A percentile compares a stretch with the other conserved stretches of the same genome.
Evolutionary conservation across 2,113 vertebrate genomes (phyloP).

Genomic region (Lichenostomus cassidix): DNA sequence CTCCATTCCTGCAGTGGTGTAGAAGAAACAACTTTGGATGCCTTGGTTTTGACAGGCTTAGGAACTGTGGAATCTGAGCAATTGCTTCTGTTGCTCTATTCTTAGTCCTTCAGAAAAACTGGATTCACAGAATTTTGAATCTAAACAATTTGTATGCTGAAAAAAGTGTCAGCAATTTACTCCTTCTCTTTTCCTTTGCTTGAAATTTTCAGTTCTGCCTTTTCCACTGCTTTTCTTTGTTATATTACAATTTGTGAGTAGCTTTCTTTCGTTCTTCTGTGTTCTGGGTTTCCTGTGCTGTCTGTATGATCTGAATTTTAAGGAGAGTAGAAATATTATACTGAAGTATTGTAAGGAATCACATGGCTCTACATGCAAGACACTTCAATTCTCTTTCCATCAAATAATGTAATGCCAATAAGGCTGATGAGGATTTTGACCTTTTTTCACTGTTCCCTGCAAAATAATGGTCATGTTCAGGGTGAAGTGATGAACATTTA

Average conservation of each 20-base stretch:
- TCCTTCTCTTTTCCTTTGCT: background rate
- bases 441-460: background rate
- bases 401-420: background rate
- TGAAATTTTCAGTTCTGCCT: background rate
- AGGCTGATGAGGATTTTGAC: background rate
- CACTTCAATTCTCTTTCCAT: background rate
- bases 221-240: background rate
- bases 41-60: background rate
- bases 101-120: background rate
- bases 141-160: background rate
- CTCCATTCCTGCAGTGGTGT: fast-evolving
- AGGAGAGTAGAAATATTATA: background rate
- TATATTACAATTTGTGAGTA: background rate
- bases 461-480: background rate
- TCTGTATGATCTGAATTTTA: background rate
- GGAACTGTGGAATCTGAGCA: background rate
- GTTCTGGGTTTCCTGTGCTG: background rate
- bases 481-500: background rate
- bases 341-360: background rate
- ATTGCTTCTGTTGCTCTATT: background rate
- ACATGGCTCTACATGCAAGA: background rate
- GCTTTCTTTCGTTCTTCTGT: background rate
- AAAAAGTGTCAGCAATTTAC: background rate
- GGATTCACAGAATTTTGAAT: background rate
- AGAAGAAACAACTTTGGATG: background rate